Evolutionary conservation across 2,797 vertebrate genomes (phyloP).

Genomic region (Peromyscus nudipes): DNA sequence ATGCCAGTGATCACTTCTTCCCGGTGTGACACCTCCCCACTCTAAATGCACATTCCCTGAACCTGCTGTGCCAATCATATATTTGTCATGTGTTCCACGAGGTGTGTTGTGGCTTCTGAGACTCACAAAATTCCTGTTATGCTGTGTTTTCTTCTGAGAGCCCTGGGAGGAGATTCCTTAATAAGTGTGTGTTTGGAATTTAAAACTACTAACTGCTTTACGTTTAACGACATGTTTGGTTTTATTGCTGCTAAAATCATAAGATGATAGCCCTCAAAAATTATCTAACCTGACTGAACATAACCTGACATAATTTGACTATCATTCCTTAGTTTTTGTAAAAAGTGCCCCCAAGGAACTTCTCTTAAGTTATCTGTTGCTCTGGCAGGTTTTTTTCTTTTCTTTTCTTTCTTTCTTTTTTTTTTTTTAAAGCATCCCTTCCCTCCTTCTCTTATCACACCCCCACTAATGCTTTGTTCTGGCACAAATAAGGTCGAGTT

Average conservation of each 20-base stretch:
- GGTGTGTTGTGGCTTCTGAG: constrained; percentile 86
- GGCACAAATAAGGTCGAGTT: constrained; percentile 80
- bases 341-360: constrained; percentile 57
- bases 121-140: constrained; percentile 76
- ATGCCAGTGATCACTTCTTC: neutral
- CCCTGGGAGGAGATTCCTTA: constrained; percentile 83
- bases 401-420: constrained; percentile 62
- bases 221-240: constrained; percentile 80
- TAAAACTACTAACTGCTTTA: constrained; percentile 81
- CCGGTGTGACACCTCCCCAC: neutral
- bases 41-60: neutral
- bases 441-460: constrained; percentile 34
- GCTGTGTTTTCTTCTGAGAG: constrained; percentile 80
- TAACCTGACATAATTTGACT: neutral
- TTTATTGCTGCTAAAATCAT: constrained; percentile 76
- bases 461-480: constrained; percentile 78
- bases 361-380: constrained; percentile 80
- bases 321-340: constrained; percentile 45
- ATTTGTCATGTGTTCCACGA: constrained; percentile 82
- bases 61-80: constrained; percentile 88
- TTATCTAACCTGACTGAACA: neutral
- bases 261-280: constrained; percentile 70
- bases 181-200: constrained; percentile 77
- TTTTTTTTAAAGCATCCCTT: constrained; percentile 13
- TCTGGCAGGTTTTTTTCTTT: constrained; percentile 50